phyloP scores from a whole-genome alignment of 2,888 invertebrate species.

The Hydrotaea cyrtoneurina region DNA sequence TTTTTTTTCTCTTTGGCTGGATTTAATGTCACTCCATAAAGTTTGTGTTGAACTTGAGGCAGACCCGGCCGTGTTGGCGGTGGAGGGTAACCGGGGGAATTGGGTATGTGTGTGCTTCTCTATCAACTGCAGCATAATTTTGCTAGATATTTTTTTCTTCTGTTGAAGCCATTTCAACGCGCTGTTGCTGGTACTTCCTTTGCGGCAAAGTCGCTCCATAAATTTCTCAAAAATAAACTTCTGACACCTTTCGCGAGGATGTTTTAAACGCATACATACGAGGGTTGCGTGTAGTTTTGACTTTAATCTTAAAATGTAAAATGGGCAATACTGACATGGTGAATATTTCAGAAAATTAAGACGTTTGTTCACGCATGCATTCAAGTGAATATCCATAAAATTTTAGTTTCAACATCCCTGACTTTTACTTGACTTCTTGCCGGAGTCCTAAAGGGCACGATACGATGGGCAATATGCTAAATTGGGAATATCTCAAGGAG shows the following conservation, averaged over 20 bases:
- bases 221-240: conserved; percentile 4
- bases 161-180: background rate
- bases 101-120: background rate
- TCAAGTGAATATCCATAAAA: too few species aligned
- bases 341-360: too few species aligned
- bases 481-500: too few species aligned
- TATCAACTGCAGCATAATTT: background rate
- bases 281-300: background rate
- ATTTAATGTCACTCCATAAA: conserved; percentile 19
- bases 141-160: background rate
- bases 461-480: too few species aligned
- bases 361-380: too few species aligned
- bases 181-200: background rate
- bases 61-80: background rate
- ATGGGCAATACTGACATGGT: too few species aligned
- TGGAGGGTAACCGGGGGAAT: background rate
- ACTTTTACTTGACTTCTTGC: too few species aligned
- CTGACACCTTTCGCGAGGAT: background rate
- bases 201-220: conserved; percentile 13
- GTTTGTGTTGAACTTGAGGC: background rate
- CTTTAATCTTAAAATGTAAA: background rate
- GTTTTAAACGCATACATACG: background rate
- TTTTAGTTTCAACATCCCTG: too few species aligned
- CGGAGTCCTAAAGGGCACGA: too few species aligned
- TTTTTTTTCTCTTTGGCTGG: background rate